Percentiles rank a stretch among this genome's conserved stretches.
Evolutionary conservation across 2,888 invertebrate genomes (phyloP).

Genomic region (Cremastobaeus sp.): DNA sequence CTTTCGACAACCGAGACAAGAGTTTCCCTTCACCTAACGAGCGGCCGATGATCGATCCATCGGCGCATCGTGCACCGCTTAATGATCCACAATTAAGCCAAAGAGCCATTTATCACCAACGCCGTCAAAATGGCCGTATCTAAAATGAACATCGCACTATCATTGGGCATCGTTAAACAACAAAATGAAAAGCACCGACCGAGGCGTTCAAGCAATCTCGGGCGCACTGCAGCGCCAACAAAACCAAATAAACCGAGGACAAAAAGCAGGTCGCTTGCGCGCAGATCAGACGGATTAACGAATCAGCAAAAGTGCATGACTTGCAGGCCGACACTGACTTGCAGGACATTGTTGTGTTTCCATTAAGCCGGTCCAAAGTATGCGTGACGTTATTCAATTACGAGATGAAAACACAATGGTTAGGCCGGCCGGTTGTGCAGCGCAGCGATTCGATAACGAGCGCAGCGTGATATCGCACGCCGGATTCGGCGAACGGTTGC

Average conservation of each 20-base stretch:
- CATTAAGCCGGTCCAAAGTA: constrained; percentile 44
- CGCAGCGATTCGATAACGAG: constrained; percentile 49
- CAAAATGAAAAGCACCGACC: constrained; percentile 23
- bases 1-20: constrained; percentile 9
- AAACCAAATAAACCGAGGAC: background rate
- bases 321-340: no score
- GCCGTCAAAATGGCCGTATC: constrained; percentile 37
- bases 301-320: constrained; percentile 57
- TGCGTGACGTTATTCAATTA: constrained; percentile 60
- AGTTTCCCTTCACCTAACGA: constrained; percentile 27
- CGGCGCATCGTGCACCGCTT: constrained; percentile 32
- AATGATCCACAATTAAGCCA: constrained; percentile 43
- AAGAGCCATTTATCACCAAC: constrained; percentile 43
- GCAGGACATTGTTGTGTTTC: constrained; percentile 46
- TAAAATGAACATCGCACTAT: constrained; percentile 16
- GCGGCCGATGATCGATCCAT: constrained; percentile 37
- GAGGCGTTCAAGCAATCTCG: background rate
- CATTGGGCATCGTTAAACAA: constrained; percentile 21
- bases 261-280: background rate
- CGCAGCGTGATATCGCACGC: constrained; percentile 51
- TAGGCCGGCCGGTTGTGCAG: constrained; percentile 7
- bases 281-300: constrained; percentile 21
- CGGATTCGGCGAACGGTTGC: constrained; percentile 37
- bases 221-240: constrained; percentile 1
- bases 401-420: constrained; percentile 49